These are phyloP conservation scores for Pogoniulus pusillus DNA, from an alignment of 2,797 vertebrate genomes.

Conservation along the genomic window DNA sequence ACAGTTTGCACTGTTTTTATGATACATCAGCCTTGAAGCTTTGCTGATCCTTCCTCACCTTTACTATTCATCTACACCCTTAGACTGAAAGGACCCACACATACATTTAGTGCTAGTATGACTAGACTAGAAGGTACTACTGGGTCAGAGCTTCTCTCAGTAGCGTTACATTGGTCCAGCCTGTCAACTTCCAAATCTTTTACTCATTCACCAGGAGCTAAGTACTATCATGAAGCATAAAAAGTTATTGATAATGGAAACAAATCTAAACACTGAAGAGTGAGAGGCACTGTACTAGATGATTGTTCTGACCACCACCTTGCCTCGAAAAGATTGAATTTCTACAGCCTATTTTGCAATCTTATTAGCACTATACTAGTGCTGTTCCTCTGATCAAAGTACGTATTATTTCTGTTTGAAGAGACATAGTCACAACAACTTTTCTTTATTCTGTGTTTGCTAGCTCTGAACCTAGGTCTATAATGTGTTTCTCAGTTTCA, in stretches of 20 bases:
- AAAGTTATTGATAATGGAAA: not conserved
- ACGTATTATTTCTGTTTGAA: not conserved
- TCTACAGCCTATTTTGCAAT: not conserved
- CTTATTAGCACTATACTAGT: not conserved
- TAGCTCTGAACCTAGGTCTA: not conserved
- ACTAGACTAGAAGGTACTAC: not conserved
- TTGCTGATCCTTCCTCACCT: not conserved
- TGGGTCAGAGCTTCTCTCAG: not conserved
- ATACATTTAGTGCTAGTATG: not conserved
- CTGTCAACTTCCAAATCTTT: not conserved
- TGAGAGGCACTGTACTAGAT: not conserved
- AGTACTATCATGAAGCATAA: not conserved
- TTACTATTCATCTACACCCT: not conserved
- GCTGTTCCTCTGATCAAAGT: not conserved
- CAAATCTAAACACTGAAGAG: not conserved
- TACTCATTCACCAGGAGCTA: not conserved
- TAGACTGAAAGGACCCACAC: not conserved
- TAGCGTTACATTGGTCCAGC: fast-evolving
- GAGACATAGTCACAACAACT: no score
- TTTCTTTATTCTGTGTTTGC: not conserved
- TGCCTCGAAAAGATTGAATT: not conserved
- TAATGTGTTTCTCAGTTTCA: not conserved
- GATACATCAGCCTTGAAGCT: not conserved
- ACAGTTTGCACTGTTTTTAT: not conserved
- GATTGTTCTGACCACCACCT: not conserved